Base-by-base conservation (phyloP, 2,797 vertebrate species). In the Moxostoma hubbsi region DNA sequence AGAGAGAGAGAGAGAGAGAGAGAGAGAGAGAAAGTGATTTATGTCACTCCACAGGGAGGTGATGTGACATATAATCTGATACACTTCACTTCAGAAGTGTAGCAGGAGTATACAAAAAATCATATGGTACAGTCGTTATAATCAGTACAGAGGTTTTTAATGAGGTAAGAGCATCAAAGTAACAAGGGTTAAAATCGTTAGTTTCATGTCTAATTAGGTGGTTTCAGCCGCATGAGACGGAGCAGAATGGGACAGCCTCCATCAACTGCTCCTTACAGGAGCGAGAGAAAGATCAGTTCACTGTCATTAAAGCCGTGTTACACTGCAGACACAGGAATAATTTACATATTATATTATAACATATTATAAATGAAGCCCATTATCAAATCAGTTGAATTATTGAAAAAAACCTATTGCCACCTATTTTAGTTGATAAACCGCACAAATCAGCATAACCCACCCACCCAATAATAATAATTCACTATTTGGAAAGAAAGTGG, bases 11-110 rank as follows among this genome's bases (percentile, higher is more conserved):
- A 82, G 47, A 24, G 18, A 80, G 45, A 57, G 53, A 54, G 57
- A 73, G 18, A 66, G 24, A 57, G 36, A 36, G 24, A 77, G 55
- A 47, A 62, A 45, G 9, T 59, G 62, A 67, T 24, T 15, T 5
- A 9, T 55, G 16, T 18, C 5, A 6, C 13, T 71, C 70, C 53
- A 59, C 67, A 65, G 85, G 84, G 77, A 81, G 75, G 47, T 9
- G 71, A 69, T 36, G 73, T 50, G 59, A 81, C 77, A 80, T 70
- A 73, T 73, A 65, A 73, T 51, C 9, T 61, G 65, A 81, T 70
- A 80, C 66, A 71, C 69, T 76, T 80, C 9, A 1, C 15, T 10
- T 18, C 15, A 2, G 8, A 2, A 58, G 0, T 16, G 11, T 7
- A 5, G 12, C 10, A 9, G 4, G 55, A 47, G 12, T 6, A 59